phyloP scores from a whole-genome alignment of 2,797 vertebrate genomes.

The Chloroceryle inda region DNA sequence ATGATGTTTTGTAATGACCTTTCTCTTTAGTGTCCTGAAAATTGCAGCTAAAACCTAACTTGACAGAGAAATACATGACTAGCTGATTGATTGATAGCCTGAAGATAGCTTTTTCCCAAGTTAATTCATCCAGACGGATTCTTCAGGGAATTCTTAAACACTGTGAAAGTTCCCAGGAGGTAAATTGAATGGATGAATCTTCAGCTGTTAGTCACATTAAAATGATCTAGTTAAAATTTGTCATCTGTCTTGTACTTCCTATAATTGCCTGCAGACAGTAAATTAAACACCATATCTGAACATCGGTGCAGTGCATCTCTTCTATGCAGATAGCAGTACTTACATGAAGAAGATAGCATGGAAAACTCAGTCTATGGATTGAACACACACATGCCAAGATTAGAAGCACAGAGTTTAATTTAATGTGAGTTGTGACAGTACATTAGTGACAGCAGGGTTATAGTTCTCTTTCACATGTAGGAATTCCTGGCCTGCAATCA shows the following conservation, averaged over 20 bases:
- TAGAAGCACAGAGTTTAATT: constrained; percentile 9
- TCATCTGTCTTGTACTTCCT: constrained; percentile 20
- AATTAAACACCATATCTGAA: not conserved
- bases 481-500: constrained; percentile 3
- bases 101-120: not conserved
- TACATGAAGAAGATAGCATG: not conserved
- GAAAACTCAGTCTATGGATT: not conserved
- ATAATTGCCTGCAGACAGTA: constrained; percentile 3
- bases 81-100: not conserved
- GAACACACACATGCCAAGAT: not conserved
- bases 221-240: constrained; percentile 34
- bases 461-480: not conserved
- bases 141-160: constrained; percentile 19
- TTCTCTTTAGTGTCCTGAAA: not conserved
- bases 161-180: not conserved
- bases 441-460: constrained; percentile 6
- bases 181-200: not conserved
- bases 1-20: not conserved
- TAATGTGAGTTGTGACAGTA: not conserved
- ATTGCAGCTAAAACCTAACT: not conserved
- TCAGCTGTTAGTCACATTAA: constrained; percentile 17
- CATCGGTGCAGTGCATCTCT: rapidly evolving
- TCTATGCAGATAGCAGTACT: not conserved
- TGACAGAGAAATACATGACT: not conserved
- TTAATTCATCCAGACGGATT: not conserved